phyloP scores from a whole-genome alignment of 2,113 vertebrate species.

The Actinemys pallida region DNA sequence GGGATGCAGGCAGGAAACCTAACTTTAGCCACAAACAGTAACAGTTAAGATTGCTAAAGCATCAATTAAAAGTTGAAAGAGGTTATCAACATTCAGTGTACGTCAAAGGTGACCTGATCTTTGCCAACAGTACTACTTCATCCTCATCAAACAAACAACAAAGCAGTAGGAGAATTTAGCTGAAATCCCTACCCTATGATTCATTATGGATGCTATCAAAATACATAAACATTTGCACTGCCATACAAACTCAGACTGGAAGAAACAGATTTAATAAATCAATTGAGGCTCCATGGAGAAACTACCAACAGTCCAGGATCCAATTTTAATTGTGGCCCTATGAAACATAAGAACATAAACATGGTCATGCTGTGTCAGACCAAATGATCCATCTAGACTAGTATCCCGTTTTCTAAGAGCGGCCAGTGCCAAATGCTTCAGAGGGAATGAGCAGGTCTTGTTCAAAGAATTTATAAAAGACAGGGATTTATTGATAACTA shows the following conservation, averaged over 20 bases:
- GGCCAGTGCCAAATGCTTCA: background rate
- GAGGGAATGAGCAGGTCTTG: background rate
- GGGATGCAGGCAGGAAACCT: background rate
- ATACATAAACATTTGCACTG: background rate
- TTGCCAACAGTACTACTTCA: background rate
- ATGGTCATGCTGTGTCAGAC: background rate
- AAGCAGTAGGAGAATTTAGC: background rate
- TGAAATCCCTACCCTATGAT: background rate
- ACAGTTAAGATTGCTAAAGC: background rate
- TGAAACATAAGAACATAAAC: background rate
- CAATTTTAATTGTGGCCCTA: background rate
- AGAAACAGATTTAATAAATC: background rate
- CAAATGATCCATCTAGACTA: background rate
- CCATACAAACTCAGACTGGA: background rate
- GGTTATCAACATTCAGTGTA: background rate
- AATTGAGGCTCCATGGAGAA: background rate
- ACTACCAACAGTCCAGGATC: background rate
- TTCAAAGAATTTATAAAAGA: background rate
- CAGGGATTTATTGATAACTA: background rate
- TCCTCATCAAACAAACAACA: background rate
- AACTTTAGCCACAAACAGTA: accelerated
- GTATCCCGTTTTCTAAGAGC: background rate
- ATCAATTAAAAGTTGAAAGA: background rate
- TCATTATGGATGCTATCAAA: background rate
- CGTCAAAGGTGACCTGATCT: background rate